These are phyloP conservation scores for Lateolabrax maculatus DNA, from an alignment of 2,797 vertebrate species.

Conservation along the genomic window DNA sequence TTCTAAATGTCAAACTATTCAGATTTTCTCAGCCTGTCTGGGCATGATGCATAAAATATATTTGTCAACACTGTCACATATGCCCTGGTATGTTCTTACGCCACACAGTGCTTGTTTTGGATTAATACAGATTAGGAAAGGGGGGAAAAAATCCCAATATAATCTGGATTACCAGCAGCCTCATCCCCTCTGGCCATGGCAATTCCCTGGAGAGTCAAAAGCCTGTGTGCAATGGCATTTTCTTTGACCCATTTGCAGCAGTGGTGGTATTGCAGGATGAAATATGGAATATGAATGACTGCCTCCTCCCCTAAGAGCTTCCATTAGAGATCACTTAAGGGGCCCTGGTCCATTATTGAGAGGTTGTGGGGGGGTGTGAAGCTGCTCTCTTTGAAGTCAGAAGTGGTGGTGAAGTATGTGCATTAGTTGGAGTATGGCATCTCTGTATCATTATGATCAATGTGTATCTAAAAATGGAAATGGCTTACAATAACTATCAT, in stretches of 20 bases:
- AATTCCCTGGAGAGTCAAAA: conserved; percentile 75
- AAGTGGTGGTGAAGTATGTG: conserved; percentile 59
- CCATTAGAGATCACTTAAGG: conserved; percentile 84
- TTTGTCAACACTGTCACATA: conserved; percentile 59
- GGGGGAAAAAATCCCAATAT: conserved; percentile 57
- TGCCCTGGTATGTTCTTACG: conserved; percentile 51
- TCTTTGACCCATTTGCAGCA: conserved; percentile 75
- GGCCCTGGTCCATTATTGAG: conserved; percentile 77
- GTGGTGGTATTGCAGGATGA: conserved; percentile 62
- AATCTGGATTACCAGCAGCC: conserved; percentile 81
- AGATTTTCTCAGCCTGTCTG: conserved; percentile 39
- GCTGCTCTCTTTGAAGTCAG: conserved; percentile 60
- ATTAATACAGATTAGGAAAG: conserved; percentile 70
- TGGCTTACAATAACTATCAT: conserved; percentile 36
- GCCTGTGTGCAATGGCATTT: conserved; percentile 66
- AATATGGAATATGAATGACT: conserved; percentile 77
- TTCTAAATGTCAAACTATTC: conserved; percentile 68
- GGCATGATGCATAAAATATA: conserved; percentile 27
- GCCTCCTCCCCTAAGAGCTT: conserved; percentile 77
- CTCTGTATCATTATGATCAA: conserved; percentile 47
- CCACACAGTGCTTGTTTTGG: conserved; percentile 63
- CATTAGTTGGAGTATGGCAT: conserved; percentile 59
- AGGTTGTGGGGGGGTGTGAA: conserved; percentile 73
- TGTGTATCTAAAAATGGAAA: conserved; percentile 43
- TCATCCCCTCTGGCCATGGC: conserved; percentile 56